Base-by-base conservation (phyloP, 2,113 vertebrate species). In the Todiramphus chloris region DNA sequence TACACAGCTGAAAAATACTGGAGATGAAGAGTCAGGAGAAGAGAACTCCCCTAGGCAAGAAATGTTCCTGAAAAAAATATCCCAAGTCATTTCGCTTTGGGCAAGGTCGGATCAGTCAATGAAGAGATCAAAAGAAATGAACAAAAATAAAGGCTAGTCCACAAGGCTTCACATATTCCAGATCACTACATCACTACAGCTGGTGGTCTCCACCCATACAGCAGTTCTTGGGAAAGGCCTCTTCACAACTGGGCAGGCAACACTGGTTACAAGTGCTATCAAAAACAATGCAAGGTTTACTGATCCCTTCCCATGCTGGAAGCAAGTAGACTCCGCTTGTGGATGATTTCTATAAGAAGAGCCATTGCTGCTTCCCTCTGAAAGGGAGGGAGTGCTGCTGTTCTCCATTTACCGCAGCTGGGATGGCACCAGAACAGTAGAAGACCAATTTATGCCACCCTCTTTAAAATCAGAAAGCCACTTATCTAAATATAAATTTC, bases 271-370 rank as follows among this genome's bases (percentile, higher is more conserved):
- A 59, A 75, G n/a, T 3, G 35, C 27, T 53, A 24, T 14, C 13
- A 28, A 73, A 90, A 83, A 12, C 0, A 1, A 24, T 5, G 5
- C 27, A 25, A 53, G 35, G 20, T 69, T 80, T 62, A 48, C 59
- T 16, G 30, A 64, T 50, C 16, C 7, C 3, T 0, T 44, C 5
- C 2, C 11, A 0, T 23, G 3, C 6, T 37, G 37, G 48, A 72
- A 87, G 70, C 13, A 30, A 43, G 19, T 10, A n/a, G 31, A 11
- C 4, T 35, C 11, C n/a, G 27, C 20, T 10, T 4, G 33, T 35
- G 43, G 46, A 76, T 64, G 30, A 25, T 28, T 64, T 48, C 58
- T 37, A 9, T 23, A 62, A 83, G 37, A 66, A 60, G 23, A 37
- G 39, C 4, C 11, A 5, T 5, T 48, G 27, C 19, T 67, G 16